phyloP scores from a whole-genome alignment of 2,888 invertebrate genomes.

The Lypha dubia region DNA sequence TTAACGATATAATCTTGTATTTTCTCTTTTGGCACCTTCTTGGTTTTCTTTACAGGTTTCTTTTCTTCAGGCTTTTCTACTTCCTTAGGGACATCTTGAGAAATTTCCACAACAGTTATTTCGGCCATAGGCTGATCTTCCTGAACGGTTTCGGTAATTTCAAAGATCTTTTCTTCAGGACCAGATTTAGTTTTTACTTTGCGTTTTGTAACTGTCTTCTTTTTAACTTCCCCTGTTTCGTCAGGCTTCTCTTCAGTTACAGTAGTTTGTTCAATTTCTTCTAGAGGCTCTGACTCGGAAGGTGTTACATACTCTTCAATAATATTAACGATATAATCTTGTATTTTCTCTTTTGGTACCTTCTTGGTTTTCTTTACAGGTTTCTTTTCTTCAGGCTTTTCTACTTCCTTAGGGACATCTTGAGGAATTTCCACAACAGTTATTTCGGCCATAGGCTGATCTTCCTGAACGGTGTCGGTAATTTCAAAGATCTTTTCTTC shows the following conservation, averaged over 20 bases:
- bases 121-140: slow-evolving; percentile 83
- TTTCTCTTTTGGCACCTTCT: slow-evolving; percentile 81
- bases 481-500: slow-evolving; percentile 84
- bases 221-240: slow-evolving; percentile 75
- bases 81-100: slow-evolving; percentile 69
- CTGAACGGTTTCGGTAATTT: slow-evolving; percentile 82
- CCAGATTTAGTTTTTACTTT: slow-evolving; percentile 82
- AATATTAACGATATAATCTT: slow-evolving; percentile 76
- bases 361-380: slow-evolving; percentile 78
- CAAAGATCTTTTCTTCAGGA: slow-evolving; percentile 83
- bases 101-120: slow-evolving; percentile 80
- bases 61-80: slow-evolving; percentile 74
- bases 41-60: slow-evolving; percentile 78
- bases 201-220: slow-evolving; percentile 80
- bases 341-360: slow-evolving; percentile 78
- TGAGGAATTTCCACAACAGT: slow-evolving; percentile 78
- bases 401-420: slow-evolving; percentile 59
- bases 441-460: slow-evolving; percentile 83
- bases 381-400: slow-evolving; percentile 75
- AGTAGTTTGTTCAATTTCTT: slow-evolving; percentile 73
- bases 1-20: slow-evolving; percentile 81
- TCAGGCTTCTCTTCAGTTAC: slow-evolving; percentile 71
- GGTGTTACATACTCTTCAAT: slow-evolving; percentile 73
- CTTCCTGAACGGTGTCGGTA: slow-evolving; percentile 81
- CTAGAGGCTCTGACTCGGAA: slow-evolving; percentile 52